Conservation (phyloP, 2,888 invertebrate species). For the Melieria omissa region DNA sequence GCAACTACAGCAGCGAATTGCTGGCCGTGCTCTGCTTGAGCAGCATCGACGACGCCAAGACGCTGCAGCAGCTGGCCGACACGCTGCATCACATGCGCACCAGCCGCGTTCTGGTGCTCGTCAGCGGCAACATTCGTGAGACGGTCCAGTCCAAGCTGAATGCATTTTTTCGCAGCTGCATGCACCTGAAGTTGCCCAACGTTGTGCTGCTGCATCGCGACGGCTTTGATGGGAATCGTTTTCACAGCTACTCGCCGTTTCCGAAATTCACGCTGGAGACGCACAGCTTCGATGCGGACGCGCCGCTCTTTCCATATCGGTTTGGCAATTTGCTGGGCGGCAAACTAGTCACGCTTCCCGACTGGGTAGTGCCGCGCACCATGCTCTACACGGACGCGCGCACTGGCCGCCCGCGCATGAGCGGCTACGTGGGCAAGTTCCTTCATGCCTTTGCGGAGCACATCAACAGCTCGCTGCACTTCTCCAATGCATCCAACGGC, state of each 20-base stretch:
- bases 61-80: constrained; percentile 13
- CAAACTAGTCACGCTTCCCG: constrained; percentile 6
- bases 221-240: neutral
- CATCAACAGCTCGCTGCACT: constrained; percentile 10
- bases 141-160: neutral
- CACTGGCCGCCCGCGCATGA: neutral
- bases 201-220: constrained; percentile 24
- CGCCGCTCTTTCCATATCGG: constrained; percentile 16
- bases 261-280: constrained; percentile 22
- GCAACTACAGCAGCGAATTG: constrained; percentile 3
- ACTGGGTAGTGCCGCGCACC: constrained; percentile 22
- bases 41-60: neutral
- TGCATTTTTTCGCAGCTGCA: constrained; percentile 16
- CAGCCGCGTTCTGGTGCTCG: constrained; percentile 9
- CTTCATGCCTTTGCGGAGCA: constrained; percentile 1
- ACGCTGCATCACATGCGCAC: constrained; percentile 14
- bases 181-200: constrained; percentile 20
- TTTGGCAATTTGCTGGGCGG: constrained; percentile 7
- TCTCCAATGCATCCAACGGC: constrained; percentile 30
- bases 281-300: neutral
- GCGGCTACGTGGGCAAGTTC: constrained; percentile 21
- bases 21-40: constrained; percentile 14
- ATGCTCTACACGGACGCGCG: constrained; percentile 3
- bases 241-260: constrained; percentile 29
- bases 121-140: neutral